Evolutionary conservation across 2,888 invertebrate species (phyloP).

Genomic region (Sepiola atlantica): DNA sequence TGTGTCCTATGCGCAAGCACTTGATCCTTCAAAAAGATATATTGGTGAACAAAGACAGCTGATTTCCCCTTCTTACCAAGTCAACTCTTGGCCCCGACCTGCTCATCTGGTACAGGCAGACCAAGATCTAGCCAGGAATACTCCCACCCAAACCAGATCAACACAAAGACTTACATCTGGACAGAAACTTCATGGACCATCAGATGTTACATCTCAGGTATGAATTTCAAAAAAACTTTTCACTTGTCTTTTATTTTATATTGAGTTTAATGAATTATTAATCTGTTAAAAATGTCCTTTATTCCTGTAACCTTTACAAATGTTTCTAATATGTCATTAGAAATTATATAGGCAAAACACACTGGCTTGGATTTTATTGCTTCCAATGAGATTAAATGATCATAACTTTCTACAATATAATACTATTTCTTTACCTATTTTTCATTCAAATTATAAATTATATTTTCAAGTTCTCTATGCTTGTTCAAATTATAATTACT

Average conservation of each 20-base stretch:
- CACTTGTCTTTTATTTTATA: not conserved
- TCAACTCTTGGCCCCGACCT: not conserved
- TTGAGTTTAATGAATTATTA: not conserved
- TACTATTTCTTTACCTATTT: too few relatives aligned
- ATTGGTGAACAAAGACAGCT: not conserved
- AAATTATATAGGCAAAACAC: not conserved
- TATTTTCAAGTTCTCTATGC: too few relatives aligned
- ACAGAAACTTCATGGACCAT: not conserved
- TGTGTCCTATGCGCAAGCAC: not conserved
- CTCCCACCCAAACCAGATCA: not conserved
- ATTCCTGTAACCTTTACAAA: too few relatives aligned
- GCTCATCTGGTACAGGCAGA: not conserved
- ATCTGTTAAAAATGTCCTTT: too few relatives aligned
- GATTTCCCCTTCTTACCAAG: not conserved
- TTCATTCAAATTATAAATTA: too few relatives aligned
- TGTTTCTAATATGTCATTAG: too few relatives aligned
- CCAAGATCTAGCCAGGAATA: not conserved
- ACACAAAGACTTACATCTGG: not conserved
- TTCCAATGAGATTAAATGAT: not conserved
- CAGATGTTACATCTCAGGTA: not conserved
- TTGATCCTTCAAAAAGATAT: not conserved
- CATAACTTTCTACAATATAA: too few relatives aligned
- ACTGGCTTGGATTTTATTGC: not conserved
- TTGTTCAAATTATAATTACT: too few relatives aligned
- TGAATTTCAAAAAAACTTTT: not conserved